These are phyloP conservation scores for Gobius niger DNA, from an alignment of 2,113 vertebrate genomes.

Conservation along the genomic window DNA sequence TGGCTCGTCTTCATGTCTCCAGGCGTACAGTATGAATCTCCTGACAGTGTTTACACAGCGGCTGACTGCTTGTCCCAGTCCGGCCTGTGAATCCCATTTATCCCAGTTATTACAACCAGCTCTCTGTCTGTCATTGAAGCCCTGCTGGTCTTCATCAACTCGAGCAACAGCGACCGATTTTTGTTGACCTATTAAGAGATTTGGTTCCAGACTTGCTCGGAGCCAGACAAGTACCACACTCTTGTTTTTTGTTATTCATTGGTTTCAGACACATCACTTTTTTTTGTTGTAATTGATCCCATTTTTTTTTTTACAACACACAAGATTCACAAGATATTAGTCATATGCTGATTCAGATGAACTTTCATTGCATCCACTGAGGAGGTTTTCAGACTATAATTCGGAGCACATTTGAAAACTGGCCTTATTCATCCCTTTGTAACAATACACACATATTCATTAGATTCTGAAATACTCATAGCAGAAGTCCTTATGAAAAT, in stretches of 20 bases:
- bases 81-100: constrained; percentile 55
- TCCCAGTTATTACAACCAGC: constrained; percentile 34
- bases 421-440: background rate
- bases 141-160: constrained; percentile 57
- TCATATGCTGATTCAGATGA: no score
- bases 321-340: no score
- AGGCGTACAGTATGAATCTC: constrained; percentile 58
- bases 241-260: no score
- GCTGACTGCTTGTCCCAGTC: constrained; percentile 34
- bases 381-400: no score
- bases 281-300: no score
- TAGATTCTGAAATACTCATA: no score
- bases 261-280: no score
- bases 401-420: background rate
- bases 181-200: constrained; percentile 44
- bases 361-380: no score
- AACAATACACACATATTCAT: background rate
- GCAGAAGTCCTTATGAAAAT: no score
- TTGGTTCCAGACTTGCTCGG: constrained; percentile 27
- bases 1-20: constrained; percentile 56
- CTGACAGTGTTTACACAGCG: constrained; percentile 70
- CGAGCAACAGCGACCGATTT: constrained; percentile 30
- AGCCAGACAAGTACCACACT: background rate
- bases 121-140: constrained; percentile 50
- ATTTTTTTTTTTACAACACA: no score